Base-by-base conservation (phyloP, 2,888 invertebrate species). In the Imbricaverruca yamaguchii region DNA sequence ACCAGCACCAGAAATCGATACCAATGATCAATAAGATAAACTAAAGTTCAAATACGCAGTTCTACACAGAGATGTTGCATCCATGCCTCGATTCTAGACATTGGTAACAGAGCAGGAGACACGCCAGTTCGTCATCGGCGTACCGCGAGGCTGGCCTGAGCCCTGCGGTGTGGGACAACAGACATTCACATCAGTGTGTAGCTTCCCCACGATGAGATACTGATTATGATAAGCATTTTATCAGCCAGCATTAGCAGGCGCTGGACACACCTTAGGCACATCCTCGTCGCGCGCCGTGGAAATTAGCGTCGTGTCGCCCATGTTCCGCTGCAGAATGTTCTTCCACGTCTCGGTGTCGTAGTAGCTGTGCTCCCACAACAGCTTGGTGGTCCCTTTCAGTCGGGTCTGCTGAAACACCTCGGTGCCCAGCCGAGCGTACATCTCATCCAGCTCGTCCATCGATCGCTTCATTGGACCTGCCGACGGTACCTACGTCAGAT, bases 401-500 rank as follows among this genome's bases (percentile, higher is more conserved):
- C 83, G 83, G 12, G 84, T 83, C 69, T 84, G 84, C 6, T 81
- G 81, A 59, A 84, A 84, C 25, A 84, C 83, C 67, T 80, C 80
- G 0, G 82, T 82, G 79, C 84, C 83, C n/a, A 84, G 81, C 11
- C 83, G 79, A 13, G 81, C 63, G 80, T 84, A 84, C 15, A 84
- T 56, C 69, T 80, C 81, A 78, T 83, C 83, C 79, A 82, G 82
- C 15, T 83, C 82, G 39, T 80, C 81, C 55, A 82, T 69, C 15
- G 83, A 81, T 21, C 65, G 57, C n/a, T 81, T 80, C 65, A 83
- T 83, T 23, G 80, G 90, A 80, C 90, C 91, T 90, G 84, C 12
- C 25, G 74, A 18, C 12, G 39, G 6, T 15, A 59, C 39, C 2
- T 4, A 4, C 4, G 39, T 39, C 39, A 39, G 39, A 39, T 39